phyloP scores from a whole-genome alignment of 2,113 vertebrate species.

The Hippopotamus amphibius region DNA sequence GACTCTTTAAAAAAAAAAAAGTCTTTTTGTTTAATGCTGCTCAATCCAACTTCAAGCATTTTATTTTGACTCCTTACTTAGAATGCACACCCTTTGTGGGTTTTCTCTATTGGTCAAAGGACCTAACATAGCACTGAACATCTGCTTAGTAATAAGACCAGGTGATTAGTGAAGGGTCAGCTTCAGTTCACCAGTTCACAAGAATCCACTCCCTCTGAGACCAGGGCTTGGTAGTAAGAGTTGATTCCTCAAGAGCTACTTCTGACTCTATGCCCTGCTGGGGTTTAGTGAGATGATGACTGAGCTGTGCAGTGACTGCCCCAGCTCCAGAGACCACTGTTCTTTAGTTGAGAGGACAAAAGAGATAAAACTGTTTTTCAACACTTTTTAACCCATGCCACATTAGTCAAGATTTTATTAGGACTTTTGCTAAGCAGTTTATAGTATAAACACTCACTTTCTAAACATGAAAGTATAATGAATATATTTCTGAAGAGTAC shows the following conservation, averaged over 20 bases:
- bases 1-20: neutral
- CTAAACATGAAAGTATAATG: conserved; percentile 1
- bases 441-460: neutral
- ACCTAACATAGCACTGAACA: neutral
- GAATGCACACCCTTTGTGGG: neutral
- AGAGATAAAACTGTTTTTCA: neutral
- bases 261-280: neutral
- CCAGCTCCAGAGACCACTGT: neutral
- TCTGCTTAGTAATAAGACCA: neutral
- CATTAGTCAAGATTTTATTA: neutral
- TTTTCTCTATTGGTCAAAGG: neutral
- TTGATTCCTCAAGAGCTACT: neutral
- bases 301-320: rapidly evolving
- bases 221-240: neutral
- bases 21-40: neutral
- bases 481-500: neutral
- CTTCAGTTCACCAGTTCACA: neutral
- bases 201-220: neutral
- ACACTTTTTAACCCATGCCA: neutral
- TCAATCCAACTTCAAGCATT: neutral
- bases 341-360: neutral
- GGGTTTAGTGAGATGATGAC: neutral
- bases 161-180: neutral
- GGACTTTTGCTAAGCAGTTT: neutral
- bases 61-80: neutral